These are phyloP conservation scores for Conger conger DNA, from an alignment of 2,113 vertebrate genomes.

Conservation along the genomic window DNA sequence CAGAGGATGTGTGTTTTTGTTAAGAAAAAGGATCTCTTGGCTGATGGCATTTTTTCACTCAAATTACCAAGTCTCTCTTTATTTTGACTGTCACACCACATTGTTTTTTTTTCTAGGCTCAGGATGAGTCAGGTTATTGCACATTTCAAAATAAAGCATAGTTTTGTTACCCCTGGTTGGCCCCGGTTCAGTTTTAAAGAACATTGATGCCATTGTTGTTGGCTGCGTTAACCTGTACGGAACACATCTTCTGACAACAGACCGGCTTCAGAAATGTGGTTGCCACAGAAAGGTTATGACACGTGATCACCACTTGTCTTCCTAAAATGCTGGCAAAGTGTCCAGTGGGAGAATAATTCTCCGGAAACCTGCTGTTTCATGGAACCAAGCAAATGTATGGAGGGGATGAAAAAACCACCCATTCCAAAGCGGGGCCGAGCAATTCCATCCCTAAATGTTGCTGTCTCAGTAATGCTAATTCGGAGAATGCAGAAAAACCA, in stretches of 20 bases:
- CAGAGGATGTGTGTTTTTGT: conserved; percentile 27
- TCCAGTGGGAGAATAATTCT: background rate
- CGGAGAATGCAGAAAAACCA: conserved; percentile 40
- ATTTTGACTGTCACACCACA: conserved; percentile 26
- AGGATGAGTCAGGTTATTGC: conserved; percentile 10
- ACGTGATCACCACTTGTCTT: background rate
- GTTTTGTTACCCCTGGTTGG: background rate
- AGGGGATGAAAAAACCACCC: background rate
- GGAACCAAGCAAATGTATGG: background rate
- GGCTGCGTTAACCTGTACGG: background rate
- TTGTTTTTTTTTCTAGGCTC: background rate
- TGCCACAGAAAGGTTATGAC: background rate
- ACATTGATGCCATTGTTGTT: conserved; percentile 1
- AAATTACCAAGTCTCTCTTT: conserved; percentile 24
- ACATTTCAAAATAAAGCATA: background rate
- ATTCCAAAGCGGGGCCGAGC: conserved; percentile 38
- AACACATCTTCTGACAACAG: background rate
- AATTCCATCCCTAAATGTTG: conserved; percentile 35
- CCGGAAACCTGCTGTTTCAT: background rate
- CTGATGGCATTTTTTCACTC: conserved; percentile 8
- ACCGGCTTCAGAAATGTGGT: background rate
- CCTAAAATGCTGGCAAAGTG: background rate
- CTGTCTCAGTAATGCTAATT: conserved; percentile 27
- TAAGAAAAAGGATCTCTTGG: background rate
- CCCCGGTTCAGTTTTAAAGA: background rate